Evolutionary conservation across 1,140 invertebrate species (phyloP), one percentile per base, ranked within the genome.

Genomic region (Anagrus nilaparvatae): DNA sequence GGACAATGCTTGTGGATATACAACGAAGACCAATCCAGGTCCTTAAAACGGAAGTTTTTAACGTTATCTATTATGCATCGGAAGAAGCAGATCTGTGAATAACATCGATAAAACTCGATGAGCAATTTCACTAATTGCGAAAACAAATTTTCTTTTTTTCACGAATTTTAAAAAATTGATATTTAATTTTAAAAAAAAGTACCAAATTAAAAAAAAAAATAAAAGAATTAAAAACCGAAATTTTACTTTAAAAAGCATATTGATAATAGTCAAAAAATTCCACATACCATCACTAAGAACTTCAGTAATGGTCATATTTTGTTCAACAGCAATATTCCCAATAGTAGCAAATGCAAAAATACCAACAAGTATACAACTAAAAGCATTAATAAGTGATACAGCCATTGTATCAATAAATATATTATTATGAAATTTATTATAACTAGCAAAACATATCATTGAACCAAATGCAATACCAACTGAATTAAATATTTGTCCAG

Each of bases 391-490:
- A 27, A 83, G 56, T 19, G 84, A 82, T 20, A 93, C 84, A 0
- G 86, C 78, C 14, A 91, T 53, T 0, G 87, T 87, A 54, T 93
- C 87, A 39, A 86, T 77, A 16, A 93, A 68, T 44, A 93, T 84
- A 52, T 87, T 88, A 58, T 94, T 94, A 55, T 87, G 81, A 59
- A 91, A 90, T 59, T 83, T 82, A 65, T 94, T 95, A 69, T 94
- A 95, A 56, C 87, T 92, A n/a, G 88, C 84, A 60, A 93, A 93
- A 54, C 87, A 89, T 55, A 95, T 91, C 73, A 94, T 86, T 4
- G 87, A 89, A 14, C 91, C 91, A 54, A 91, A 89, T 1, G 87
- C 86, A 23, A 92, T 86, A 39, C 88, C 87, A 44, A 94, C 80
- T 0, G 90, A 92, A 68, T 92, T 92, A 62, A 95, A 92, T 49